Base-by-base conservation (phyloP, 2,888 invertebrate species). In the Noctua fimbriata region DNA sequence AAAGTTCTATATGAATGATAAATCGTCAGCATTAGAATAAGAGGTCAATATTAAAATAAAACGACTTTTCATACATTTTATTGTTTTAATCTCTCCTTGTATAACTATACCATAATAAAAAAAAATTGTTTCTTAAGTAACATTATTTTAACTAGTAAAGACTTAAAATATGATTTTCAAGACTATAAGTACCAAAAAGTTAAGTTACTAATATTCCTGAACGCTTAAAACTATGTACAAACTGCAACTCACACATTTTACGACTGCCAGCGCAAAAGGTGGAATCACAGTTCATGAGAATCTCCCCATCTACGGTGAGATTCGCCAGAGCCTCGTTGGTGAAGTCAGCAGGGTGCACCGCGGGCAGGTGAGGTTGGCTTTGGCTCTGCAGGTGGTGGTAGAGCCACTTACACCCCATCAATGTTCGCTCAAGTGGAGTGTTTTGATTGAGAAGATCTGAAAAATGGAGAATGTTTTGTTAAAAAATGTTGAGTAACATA, bases 291-390 rank as follows among this genome's bases (percentile, higher is more conserved):
- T 14, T 58, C n/a, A n/a, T n/a, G 5, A 58, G 5, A 1, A 58
- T 14, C n/a, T 58, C 58, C 58, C n/a, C 58, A 6, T 58, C 1
- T 65, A 79, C 4, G 72, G 1, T 32, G 21, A 78, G 72, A 28
- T 49, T n/a, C 55, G 79, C 44, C 79, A 82, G 79, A 36, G 79
- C 79, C 79, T 65, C 79, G 79, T 82, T 49, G 1, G 78, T 65
- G 1, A 2, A 44, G 44, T 24, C 83, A 36, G 79, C 82, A 75
- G 83, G 65, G 65, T 70, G 83, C 3, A n/a, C 79, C 79, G 65
- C 76, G 82, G 52, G 79, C 65, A 78, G 79, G 82, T 75, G 83
- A 82, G 83, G 83, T 16, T 78, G 78, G 36, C 78, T 78, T 71
- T n/a, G 72, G 81, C 28, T 81, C 70, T n/a, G n/a, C 2, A 71